Evolutionary conservation across 2,888 invertebrate genomes (phyloP), one percentile per base, ranked within the genome.

Genomic region (Heliothis peltigera): DNA sequence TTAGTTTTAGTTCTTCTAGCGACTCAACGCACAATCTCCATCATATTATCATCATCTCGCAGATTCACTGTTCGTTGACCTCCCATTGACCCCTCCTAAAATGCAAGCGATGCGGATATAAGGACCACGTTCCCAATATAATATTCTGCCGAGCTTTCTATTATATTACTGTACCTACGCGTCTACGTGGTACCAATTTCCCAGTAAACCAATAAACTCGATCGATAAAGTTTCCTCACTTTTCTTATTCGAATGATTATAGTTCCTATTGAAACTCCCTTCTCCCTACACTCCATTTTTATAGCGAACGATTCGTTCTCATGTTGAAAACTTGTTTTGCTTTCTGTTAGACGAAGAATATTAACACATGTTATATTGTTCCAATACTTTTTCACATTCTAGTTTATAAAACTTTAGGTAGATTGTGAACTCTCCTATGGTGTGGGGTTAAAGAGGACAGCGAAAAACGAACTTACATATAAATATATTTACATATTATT

Each of bases 151-250:
- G 22, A 47, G 66, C 51, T 58, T 72, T 46, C 57, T 59, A 18
- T 59, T 22, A 72, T 47, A 63, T 63, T 42, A 56, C 25, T 64
- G 18, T 35, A 28, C 18, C 28, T 49, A 39, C 49, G 28, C 42
- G 15, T n/a, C 17, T 32, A 10, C 53, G 55, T 56, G 35, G 44
- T 53, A 53, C 48, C 48, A 43, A 35, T 59, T 58, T 51, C n/a
- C 52, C 22, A 54, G 52, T 64, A 53, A 65, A 73, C 64, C 61
- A 75, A 79, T 81, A 75, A 61, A 58, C 19, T 28, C 46, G 48
- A 63, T 66, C 80, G 35, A 76, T 76, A 56, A 64, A 71, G 15
- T 65, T 75, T 53, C 47, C 52, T 65, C 28, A 18, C 56, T 62
- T 62, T 57, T 65, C 59, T 58, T 72, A 62, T 61, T 65, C 56